A percentile compares a stretch with the other conserved stretches of the same genome.
Evolutionary conservation across 2,888 invertebrate genomes (phyloP).

Genomic region (Nezara viridula): DNA sequence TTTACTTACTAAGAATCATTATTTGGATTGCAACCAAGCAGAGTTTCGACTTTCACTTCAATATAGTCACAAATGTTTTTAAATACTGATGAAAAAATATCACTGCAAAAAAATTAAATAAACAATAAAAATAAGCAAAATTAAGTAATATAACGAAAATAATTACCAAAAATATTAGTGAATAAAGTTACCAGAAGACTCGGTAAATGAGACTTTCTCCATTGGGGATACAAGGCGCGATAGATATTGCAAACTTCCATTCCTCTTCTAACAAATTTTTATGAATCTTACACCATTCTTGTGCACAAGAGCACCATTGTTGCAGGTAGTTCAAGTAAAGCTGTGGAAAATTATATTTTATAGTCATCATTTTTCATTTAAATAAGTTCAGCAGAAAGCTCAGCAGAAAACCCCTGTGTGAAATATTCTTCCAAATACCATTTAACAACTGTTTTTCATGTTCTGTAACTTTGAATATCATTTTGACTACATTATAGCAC

Average conservation of each 20-base stretch:
- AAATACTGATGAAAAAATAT: conserved; percentile 72
- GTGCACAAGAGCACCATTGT: conserved; percentile 81
- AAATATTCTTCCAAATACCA: background rate
- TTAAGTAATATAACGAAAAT: conserved; percentile 14
- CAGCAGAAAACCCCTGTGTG: background rate
- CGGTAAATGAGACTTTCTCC: conserved; percentile 76
- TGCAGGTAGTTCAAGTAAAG: conserved; percentile 90
- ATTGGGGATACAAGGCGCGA: conserved; percentile 82
- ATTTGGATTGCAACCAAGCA: conserved; percentile 62
- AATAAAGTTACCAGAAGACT: conserved; percentile 78
- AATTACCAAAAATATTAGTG: background rate
- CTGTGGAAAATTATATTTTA: conserved; percentile 70
- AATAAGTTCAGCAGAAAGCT: background rate
- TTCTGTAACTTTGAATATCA: background rate
- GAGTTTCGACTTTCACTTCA: conserved; percentile 69
- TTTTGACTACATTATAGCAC: background rate
- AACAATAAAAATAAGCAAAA: conserved; percentile 24
- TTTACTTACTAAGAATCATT: background rate
- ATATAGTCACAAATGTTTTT: conserved; percentile 72
- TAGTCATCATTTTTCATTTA: too few relatives aligned
- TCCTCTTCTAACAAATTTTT: conserved; percentile 88
- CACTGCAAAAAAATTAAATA: conserved; percentile 68
- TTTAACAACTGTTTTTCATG: background rate
- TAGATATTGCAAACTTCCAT: conserved; percentile 87
- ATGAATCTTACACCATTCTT: conserved; percentile 74